Conservation (phyloP, 2,797 vertebrate genomes). For the Acipenser oxyrinchus region DNA sequence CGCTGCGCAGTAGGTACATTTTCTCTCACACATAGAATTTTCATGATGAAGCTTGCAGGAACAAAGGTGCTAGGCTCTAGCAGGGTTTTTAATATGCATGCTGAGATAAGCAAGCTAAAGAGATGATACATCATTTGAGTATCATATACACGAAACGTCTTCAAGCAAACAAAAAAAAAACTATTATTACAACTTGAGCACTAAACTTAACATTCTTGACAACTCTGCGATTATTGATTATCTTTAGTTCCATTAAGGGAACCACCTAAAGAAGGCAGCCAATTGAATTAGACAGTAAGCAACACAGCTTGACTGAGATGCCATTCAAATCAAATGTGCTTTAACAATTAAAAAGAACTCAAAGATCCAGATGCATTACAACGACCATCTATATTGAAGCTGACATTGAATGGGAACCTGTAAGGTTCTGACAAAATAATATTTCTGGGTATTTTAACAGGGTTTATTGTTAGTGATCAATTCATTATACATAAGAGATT, state of each 20-base stretch:
- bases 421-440: background rate
- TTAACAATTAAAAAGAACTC: background rate
- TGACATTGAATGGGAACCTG: background rate
- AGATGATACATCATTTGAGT: background rate
- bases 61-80: background rate
- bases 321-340: background rate
- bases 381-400: background rate
- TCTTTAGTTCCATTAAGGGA: background rate
- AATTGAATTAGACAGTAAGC: background rate
- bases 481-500: too few species aligned
- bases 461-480: too few species aligned
- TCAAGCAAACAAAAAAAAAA: background rate
- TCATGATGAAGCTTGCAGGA: background rate
- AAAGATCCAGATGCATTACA: background rate
- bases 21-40: background rate
- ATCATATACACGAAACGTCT: background rate
- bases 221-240: background rate
- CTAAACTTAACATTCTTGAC: background rate
- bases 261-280: background rate
- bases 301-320: background rate
- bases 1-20: background rate
- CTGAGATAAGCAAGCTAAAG: slow-evolving; percentile 1
- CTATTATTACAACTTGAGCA: background rate
- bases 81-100: background rate
- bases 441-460: too few species aligned